phyloP scores from a whole-genome alignment of 2,888 invertebrate species.

The Drosophila peninsularis region DNA sequence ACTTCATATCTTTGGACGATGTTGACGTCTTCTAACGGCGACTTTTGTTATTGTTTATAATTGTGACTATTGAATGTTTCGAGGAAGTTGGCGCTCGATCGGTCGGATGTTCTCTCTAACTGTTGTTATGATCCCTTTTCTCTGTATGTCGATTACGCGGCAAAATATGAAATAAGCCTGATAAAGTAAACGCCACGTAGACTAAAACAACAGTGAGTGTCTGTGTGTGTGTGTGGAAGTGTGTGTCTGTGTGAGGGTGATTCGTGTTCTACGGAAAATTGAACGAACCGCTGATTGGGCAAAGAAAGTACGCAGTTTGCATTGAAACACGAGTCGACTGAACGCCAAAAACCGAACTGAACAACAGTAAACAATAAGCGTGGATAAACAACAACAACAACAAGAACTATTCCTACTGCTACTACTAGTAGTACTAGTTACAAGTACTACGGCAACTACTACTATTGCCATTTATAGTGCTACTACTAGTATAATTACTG shows the following conservation, averaged over 20 bases:
- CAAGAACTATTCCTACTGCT: background rate
- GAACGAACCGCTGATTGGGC: slow-evolving; percentile 43
- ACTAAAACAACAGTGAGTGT: slow-evolving; percentile 2
- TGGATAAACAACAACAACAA: background rate
- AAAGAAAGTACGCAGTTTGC: slow-evolving; percentile 59
- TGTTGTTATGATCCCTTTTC: slow-evolving; percentile 33
- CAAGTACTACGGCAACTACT: background rate
- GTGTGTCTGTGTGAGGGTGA: slow-evolving; percentile 13
- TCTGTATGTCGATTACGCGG: slow-evolving; percentile 50
- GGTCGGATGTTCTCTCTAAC: slow-evolving; percentile 1
- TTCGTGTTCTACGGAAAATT: slow-evolving; percentile 17
- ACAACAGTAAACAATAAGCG: background rate
- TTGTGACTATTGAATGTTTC: slow-evolving; percentile 29
- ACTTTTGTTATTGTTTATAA: slow-evolving; percentile 50
- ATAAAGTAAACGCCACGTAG: slow-evolving; percentile 42
- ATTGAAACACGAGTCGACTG: slow-evolving; percentile 22
- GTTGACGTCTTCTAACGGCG: slow-evolving; percentile 20
- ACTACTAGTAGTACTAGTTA: background rate
- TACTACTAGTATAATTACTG: background rate
- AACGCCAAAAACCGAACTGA: background rate
- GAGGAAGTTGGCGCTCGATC: slow-evolving; percentile 57
- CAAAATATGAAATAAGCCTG: slow-evolving; percentile 29
- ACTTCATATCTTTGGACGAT: slow-evolving; percentile 4
- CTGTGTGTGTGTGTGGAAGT: background rate
- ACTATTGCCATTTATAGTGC: background rate